Base-by-base conservation (phyloP, 2,797 vertebrate species). In the Myripristis jacobus region DNA sequence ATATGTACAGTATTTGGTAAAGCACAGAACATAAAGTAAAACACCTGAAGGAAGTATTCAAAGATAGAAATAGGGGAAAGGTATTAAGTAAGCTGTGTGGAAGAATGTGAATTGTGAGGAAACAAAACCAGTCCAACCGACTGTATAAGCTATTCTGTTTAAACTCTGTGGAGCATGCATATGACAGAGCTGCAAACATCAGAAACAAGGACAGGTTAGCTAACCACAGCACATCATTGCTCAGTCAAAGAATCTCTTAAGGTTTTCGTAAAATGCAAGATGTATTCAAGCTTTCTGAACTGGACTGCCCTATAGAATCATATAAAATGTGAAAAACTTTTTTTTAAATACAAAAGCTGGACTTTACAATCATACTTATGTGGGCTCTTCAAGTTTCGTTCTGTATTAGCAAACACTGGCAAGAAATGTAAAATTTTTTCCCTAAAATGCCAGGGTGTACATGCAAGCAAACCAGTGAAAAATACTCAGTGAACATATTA, bases 111-210 rank as follows among this genome's bases (percentile, higher is more conserved):
- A 70, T 74, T 46, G 46, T 24, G 66, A 73, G 56, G 27, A 80
- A 41, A 60, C 13, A 54, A 80, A 84, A 87, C 70, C 75, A 78
- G 82, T 82, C 31, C 7, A 75, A 66, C 58, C 36, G 54, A 55
- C 19, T 18, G 41, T 25, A 43, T 31, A 62, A 46, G 54, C 19
- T 68, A 60, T 57, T 80, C 34, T 67, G 36, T 36, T 57, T 16
- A 27, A 46, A 22, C 67, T 36, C 63, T 48, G 54, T 65, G 55
- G 56, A 70, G 76, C 7, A 0, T 44, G 41, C 61, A 64, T 63
- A 79, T 69, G 54, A 58, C 24, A 58, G 43, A 31, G 25, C 6
- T 21, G 34, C 21, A 27, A 62, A 56, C 51, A 29, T 0, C 4
- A 56, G 29, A 56, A 36, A 66, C 25, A 6, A 6, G 38, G 51